Evolutionary conservation across 1,140 invertebrate genomes (phyloP).

Genomic region (Agrilus planipennis): DNA sequence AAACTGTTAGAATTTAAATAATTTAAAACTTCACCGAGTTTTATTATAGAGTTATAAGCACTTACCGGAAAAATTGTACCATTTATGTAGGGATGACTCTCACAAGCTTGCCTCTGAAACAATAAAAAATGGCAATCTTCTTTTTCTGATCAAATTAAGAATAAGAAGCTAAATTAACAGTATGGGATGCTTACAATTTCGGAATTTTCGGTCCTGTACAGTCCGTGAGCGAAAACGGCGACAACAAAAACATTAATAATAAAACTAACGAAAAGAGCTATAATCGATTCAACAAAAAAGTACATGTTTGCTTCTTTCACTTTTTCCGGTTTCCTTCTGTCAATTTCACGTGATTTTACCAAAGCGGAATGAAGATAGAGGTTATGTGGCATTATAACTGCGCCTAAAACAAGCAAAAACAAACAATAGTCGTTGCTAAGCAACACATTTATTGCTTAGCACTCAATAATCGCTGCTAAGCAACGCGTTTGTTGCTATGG

Average conservation of each 20-base stretch:
- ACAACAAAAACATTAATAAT: slow-evolving; percentile 88
- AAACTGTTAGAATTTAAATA: no score
- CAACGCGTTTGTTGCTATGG: no score
- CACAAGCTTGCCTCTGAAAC: slow-evolving; percentile 10
- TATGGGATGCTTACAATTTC: slow-evolving; percentile 32
- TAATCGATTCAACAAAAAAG: slow-evolving; percentile 74
- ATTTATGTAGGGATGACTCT: slow-evolving; percentile 20
- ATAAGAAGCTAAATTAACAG: background rate
- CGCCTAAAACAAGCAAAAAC: slow-evolving; percentile 33
- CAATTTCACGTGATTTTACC: slow-evolving; percentile 76
- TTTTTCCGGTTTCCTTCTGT: slow-evolving; percentile 58
- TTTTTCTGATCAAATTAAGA: no score
- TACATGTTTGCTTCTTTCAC: slow-evolving; percentile 82
- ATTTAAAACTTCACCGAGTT: background rate
- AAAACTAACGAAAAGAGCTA: slow-evolving; percentile 79
- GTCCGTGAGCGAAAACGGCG: slow-evolving; percentile 75
- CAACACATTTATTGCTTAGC: no score
- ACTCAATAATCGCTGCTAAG: no score
- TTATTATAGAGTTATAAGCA: background rate
- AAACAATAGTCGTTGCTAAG: no score
- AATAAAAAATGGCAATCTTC: background rate
- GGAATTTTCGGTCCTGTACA: slow-evolving; percentile 57
- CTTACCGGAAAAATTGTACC: slow-evolving; percentile 18
- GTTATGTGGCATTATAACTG: slow-evolving; percentile 94
- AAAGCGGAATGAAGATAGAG: slow-evolving; percentile 87